Evolutionary conservation across 2,888 invertebrate species (phyloP).

Genomic region (Ischnus inquisitorius): DNA sequence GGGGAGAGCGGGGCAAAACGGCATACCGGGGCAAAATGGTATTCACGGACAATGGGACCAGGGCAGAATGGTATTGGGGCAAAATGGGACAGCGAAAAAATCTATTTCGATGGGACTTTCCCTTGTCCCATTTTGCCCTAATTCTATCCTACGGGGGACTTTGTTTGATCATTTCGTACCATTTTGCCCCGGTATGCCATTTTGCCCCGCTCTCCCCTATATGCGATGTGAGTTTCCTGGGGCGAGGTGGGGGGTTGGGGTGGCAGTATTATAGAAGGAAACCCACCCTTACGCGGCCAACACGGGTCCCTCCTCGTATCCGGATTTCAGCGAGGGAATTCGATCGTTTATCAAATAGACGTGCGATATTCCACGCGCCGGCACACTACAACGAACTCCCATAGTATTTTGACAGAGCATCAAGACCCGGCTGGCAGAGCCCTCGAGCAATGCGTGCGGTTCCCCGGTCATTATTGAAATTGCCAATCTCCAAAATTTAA

Average conservation of each 20-base stretch:
- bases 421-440: background rate
- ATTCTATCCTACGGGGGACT: no score
- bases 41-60: no score
- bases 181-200: no score
- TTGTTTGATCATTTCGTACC: no score
- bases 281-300: slow-evolving; percentile 72
- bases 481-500: slow-evolving; percentile 37
- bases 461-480: slow-evolving; percentile 31
- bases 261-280: slow-evolving; percentile 65
- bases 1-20: no score
- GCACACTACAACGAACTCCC: slow-evolving; percentile 7
- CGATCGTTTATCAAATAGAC: slow-evolving; percentile 85
- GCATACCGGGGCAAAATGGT: no score
- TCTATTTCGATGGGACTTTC: no score
- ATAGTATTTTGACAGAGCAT: slow-evolving; percentile 18
- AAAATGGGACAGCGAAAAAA: no score
- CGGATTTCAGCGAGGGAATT: slow-evolving; percentile 81
- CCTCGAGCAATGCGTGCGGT: slow-evolving; percentile 24
- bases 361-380: slow-evolving; percentile 55
- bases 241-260: slow-evolving; percentile 38
- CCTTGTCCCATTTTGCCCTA: no score
- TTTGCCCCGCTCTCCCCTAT: no score
- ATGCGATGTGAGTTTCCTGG: slow-evolving; percentile 60
- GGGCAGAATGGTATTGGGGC: no score
- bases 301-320: slow-evolving; percentile 56